Evolutionary conservation across 2,113 vertebrate genomes (phyloP), one percentile per base, ranked within the genome.

Genomic region (Poeciliopsis occidentalis): DNA sequence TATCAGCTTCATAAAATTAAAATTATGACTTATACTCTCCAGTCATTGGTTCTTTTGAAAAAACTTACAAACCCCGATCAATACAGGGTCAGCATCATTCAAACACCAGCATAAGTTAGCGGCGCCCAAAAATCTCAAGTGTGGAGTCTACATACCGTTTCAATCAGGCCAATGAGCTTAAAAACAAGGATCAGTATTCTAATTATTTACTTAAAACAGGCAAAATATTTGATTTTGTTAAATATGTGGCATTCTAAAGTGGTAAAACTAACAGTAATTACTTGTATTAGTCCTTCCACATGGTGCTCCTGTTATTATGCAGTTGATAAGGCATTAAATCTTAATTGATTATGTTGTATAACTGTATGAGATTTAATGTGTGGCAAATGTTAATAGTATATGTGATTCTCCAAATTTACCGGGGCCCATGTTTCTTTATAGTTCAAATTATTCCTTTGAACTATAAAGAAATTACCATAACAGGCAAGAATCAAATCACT

Each of bases 1-100:
- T 41, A 75, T 65, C 71, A 82, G 79, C 81, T 75, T 82, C 31
- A 67, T 73, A 64, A 64, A 87, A 27, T 75, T 3, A 41, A 80
- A 70, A 81, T 76, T 61, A 65, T 62, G 67, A 75, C 71, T 62
- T 64, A 89, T 79, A 31, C 75, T 80, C 1, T 1, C 12, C 76
- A 71, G 41, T 44, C 19, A 95, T 95, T 76, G 93, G 95, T 80
- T 78, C 69, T 47, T 95, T 95, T 95, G 95, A 95, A 95, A 95
- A 91, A 94, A 93, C 85, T 83, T 90, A 79, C 41, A 60, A 57
- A 60, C 78, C 77, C 66, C 29, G n/a, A 73, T 69, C 64, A 62
- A 51, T 75, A 73, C 17, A 67, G 31, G 37, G 13, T 44, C n/a
- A 6, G 64, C 64, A 27, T 39, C 37, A 26, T 67, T 44, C 44